These are phyloP conservation scores for Hypothenemus hampei DNA, from an alignment of 1,140 invertebrate genomes.

Conservation along the genomic window DNA sequence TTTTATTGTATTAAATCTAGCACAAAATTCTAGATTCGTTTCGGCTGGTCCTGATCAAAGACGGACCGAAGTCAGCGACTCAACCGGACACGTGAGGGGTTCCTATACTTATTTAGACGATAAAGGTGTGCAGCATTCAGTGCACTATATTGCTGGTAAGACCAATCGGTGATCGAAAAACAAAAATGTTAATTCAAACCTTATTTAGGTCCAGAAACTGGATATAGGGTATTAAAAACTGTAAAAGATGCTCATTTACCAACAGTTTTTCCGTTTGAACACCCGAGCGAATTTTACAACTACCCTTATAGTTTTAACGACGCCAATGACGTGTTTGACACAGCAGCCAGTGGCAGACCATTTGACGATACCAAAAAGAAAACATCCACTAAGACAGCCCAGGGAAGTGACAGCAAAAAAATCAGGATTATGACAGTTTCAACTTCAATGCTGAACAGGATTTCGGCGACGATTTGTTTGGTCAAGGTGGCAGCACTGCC, in stretches of 20 bases:
- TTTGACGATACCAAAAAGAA: no score
- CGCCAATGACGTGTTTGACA: constrained; percentile 41
- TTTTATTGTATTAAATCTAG: no score
- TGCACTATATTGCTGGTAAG: constrained; percentile 65
- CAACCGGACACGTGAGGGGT: constrained; percentile 61
- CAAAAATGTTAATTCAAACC: background rate
- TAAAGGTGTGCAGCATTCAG: constrained; percentile 62
- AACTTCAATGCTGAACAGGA: no score
- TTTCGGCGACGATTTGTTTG: constrained; percentile 27
- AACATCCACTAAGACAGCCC: constrained; percentile 1
- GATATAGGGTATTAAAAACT: constrained; percentile 64
- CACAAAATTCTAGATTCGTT: constrained; percentile 52
- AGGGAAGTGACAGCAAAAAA: background rate
- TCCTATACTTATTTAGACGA: constrained; percentile 71
- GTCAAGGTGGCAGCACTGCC: constrained; percentile 3
- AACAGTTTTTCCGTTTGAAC: constrained; percentile 47
- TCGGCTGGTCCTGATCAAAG: constrained; percentile 66
- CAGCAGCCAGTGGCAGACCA: constrained; percentile 52
- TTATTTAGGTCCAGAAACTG: constrained; percentile 54
- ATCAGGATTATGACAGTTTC: constrained; percentile 1
- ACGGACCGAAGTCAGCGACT: constrained; percentile 63
- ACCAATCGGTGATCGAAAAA: background rate
- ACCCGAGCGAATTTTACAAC: constrained; percentile 42
- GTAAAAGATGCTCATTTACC: constrained; percentile 54
- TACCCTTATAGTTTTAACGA: constrained; percentile 45